A percentile compares a stretch with the other conserved stretches of the same genome.
These are phyloP conservation scores for Lottia gigantea DNA, from an alignment of 2,888 invertebrate genomes.

Conservation along the genomic window DNA sequence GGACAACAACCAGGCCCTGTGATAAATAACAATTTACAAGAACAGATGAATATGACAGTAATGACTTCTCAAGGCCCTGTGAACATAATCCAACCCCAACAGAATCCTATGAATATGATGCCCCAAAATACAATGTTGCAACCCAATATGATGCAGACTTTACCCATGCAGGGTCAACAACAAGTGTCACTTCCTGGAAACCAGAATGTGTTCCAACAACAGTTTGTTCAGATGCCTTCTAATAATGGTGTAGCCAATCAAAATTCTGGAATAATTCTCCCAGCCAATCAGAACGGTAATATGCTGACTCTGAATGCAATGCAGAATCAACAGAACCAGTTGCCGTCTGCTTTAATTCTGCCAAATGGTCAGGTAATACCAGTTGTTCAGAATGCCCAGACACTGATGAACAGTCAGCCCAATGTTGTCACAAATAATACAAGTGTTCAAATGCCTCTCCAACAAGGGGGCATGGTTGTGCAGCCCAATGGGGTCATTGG, in stretches of 20 bases:
- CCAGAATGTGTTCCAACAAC: conserved; percentile 11
- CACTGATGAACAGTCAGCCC: conserved; percentile 38
- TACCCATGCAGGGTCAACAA: conserved; percentile 20
- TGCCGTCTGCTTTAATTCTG: conserved; percentile 66
- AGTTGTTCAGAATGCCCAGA: conserved; percentile 66
- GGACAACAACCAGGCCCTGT: not conserved
- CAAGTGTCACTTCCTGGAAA: conserved; percentile 19
- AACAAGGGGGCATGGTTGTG: not conserved
- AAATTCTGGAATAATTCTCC: conserved; percentile 29
- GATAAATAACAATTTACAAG: conserved; percentile 10
- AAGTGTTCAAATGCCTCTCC: conserved; percentile 10
- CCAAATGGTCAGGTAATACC: conserved; percentile 69
- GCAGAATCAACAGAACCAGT: conserved; percentile 51
- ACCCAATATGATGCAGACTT: conserved; percentile 21
- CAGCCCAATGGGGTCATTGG: not conserved
- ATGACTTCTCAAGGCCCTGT: not conserved
- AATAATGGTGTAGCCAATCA: conserved; percentile 11
- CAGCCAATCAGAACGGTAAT: conserved; percentile 44
- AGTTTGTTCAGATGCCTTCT: conserved; percentile 9
- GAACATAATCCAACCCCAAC: conserved; percentile 15
- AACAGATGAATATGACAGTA: not conserved
- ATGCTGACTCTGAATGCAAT: conserved; percentile 46
- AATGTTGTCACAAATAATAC: conserved; percentile 16
- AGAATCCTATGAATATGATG: conserved; percentile 22
- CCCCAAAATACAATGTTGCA: conserved; percentile 21